Percentiles rank a stretch among this genome's conserved stretches.
phyloP scores from a whole-genome alignment of 2,888 invertebrate genomes.

The Thera britannica region DNA sequence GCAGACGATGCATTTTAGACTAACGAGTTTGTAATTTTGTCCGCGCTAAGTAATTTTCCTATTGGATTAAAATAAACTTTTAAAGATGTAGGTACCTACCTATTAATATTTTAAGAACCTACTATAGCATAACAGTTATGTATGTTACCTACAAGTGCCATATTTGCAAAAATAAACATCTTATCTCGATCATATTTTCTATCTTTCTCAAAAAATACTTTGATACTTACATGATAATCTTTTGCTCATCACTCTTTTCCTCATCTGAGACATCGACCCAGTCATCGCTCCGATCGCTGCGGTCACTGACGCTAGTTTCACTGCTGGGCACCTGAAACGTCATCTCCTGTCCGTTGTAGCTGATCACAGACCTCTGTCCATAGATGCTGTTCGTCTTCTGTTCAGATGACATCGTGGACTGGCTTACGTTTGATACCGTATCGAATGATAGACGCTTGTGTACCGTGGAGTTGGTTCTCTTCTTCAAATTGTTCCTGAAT shows the following conservation, averaged over 20 bases:
- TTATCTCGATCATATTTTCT: background rate
- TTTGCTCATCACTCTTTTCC: conserved; percentile 78
- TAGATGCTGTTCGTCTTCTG: conserved; percentile 87
- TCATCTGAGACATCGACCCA: conserved; percentile 88
- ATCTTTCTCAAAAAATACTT: background rate
- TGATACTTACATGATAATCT: conserved; percentile 84
- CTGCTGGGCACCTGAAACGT: conserved; percentile 83
- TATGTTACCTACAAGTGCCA: no score
- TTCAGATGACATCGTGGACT: conserved; percentile 84
- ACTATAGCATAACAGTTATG: no score
- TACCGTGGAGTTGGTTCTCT: conserved; percentile 65
- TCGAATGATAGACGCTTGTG: conserved; percentile 78
- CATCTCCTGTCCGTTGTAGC: conserved; percentile 79
- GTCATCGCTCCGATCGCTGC: conserved; percentile 87
- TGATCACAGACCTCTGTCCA: conserved; percentile 80
- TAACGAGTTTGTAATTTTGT: no score
- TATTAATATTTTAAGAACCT: no score
- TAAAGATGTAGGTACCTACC: no score
- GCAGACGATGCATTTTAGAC: background rate
- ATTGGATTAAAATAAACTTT: no score
- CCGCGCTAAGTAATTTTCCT: no score
- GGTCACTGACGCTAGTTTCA: conserved; percentile 85
- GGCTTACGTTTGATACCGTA: conserved; percentile 78
- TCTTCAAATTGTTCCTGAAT: conserved; percentile 68
- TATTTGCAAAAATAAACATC: no score